Base-by-base conservation (phyloP, 2,113 vertebrate species). In the Hippoglossus stenolepis region DNA sequence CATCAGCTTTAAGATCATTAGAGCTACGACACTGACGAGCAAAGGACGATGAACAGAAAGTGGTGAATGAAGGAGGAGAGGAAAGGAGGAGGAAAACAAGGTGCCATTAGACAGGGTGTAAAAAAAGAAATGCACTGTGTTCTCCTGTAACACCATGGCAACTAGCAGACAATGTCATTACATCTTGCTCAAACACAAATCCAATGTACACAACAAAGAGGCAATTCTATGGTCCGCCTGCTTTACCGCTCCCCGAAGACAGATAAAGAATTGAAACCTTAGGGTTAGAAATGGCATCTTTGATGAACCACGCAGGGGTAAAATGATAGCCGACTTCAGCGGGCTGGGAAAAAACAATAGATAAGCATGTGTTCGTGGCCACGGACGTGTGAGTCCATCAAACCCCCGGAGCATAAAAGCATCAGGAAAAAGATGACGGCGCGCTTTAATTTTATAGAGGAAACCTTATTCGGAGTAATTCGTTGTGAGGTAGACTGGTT, bases 171-270 rank as follows among this genome's bases (percentile, higher is more conserved):
- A 81, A 53, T 79, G 75, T 69, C 66, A 80, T 88, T 86, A 84
- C 66, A 84, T 89, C 83, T 85, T 84, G 54, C 70, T 84, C 73
- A 80, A 86, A 89, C 85, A 90, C 70, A 84, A 86, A 88, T 76
- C 69, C 74, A 82, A 64, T 65, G 72, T 72, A 79, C 75, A 80
- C 84, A 85, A 82, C 83, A 85, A 73, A 84, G 68, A 83, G 59
- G 79, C 72, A 84, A 87, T 90, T 80, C 80, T 79, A 70, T 80
- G 83, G 71, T 89, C 82, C 45, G 77, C 18, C 80, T 90, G 78
- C 65, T 87, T 87, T 82, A 88, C 77, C 58, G 70, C 68, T 80
- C 83, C 77, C 63, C 20, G 18, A 76, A 73, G 85, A 83, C 72
- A 71, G 80, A 84, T 85, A 85, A 86, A 74, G 65, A 81, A 84